A percentile compares a stretch with the other conserved stretches of the same genome.
Evolutionary conservation across 2,113 vertebrate species (phyloP).

Genomic region (Gymnocephalus cernua): DNA sequence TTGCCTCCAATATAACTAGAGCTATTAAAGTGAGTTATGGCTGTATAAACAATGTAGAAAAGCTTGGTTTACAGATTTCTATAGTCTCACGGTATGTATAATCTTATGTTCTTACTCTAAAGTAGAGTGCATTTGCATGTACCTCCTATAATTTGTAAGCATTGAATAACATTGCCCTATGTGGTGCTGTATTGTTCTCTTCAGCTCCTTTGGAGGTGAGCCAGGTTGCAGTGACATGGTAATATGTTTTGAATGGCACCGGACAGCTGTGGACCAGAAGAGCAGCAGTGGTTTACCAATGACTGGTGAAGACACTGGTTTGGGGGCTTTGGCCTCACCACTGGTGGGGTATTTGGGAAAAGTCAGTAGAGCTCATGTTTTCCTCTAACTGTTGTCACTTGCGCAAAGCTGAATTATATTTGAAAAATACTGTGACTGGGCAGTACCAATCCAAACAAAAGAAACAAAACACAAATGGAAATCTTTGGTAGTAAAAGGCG

Average conservation of each 20-base stretch:
- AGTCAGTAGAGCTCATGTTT: constrained; percentile 94
- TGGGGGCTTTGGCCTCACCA: constrained; percentile 92
- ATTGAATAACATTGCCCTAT: constrained; percentile 1
- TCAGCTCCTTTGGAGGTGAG: constrained; percentile 80
- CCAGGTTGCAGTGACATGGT: constrained; percentile 87
- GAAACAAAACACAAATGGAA: constrained; percentile 84
- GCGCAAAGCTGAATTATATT: constrained; percentile 93
- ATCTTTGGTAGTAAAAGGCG: constrained; percentile 94
- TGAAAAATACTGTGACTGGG: constrained; percentile 71
- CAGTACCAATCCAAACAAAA: constrained; percentile 63
- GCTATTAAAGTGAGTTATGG: background rate
- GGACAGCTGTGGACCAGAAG: constrained; percentile 86
- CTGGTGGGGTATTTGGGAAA: constrained; percentile 99
- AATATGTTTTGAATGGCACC: constrained; percentile 89
- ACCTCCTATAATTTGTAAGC: background rate
- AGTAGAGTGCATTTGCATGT: background rate
- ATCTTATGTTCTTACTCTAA: background rate
- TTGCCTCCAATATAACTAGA: background rate
- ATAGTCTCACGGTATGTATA: background rate
- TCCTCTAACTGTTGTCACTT: constrained; percentile 88
- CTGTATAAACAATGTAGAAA: background rate
- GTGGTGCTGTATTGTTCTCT: constrained; percentile 77
- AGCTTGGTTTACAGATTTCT: background rate
- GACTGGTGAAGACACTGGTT: constrained; percentile 93
- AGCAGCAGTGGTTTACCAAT: constrained; percentile 91